These are phyloP conservation scores for Macquaria australasica DNA, from an alignment of 2,113 vertebrate species.

Conservation along the genomic window DNA sequence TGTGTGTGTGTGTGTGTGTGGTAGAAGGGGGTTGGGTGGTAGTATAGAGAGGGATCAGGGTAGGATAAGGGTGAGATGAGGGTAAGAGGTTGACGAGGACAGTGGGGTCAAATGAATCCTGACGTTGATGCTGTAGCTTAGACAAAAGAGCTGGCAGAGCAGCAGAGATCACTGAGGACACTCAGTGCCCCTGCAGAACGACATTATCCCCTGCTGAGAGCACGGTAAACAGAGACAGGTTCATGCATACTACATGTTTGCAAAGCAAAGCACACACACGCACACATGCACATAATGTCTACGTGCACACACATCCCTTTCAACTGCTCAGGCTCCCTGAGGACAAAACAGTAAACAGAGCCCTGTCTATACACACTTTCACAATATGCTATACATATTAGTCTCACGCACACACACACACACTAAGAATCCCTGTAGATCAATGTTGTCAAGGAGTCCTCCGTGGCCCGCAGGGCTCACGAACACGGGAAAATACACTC, in stretches of 20 bases:
- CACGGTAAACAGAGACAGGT: conserved; percentile 41
- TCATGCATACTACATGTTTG: conserved; percentile 52
- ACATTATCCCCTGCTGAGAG: conserved; percentile 33
- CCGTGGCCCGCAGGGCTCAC: background rate
- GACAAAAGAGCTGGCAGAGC: conserved; percentile 60
- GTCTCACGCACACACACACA: conserved; percentile 7
- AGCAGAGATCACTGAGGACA: conserved; percentile 68
- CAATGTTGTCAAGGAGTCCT: conserved; percentile 49
- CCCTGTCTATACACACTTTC: conserved; percentile 19
- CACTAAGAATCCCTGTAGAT: conserved; percentile 8
- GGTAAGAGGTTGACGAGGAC: conserved; percentile 68
- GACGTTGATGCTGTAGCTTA: conserved; percentile 45
- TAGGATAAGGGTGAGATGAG: conserved; percentile 10
- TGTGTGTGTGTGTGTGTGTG: too few relatives aligned
- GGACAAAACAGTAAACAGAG: conserved; percentile 51
- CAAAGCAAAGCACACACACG: background rate
- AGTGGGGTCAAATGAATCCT: conserved; percentile 46
- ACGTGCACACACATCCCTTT: conserved; percentile 6
- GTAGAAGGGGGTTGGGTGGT: background rate
- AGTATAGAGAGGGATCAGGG: conserved; percentile 27
- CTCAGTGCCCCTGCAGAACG: conserved; percentile 22
- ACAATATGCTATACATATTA: conserved; percentile 33
- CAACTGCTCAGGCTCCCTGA: conserved; percentile 11
- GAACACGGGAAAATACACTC: conserved; percentile 18
- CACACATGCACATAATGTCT: background rate